A percentile compares a stretch with the other conserved stretches of the same genome.
phyloP scores from a whole-genome alignment of 2,113 vertebrate species.

The Budorcas taxicolor region DNA sequence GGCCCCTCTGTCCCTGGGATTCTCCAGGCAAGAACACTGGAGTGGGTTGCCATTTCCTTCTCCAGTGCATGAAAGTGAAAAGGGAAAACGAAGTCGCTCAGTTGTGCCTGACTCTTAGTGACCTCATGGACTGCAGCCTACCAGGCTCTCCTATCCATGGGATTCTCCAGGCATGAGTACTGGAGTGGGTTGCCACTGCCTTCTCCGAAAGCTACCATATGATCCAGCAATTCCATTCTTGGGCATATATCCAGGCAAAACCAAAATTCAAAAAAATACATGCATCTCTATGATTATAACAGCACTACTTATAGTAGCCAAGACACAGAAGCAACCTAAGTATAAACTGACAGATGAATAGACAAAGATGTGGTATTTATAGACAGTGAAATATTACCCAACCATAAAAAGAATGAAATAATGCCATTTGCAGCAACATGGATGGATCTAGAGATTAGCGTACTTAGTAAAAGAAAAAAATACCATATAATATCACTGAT shows the following conservation, averaged over 20 bases:
- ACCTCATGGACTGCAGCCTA: too few species aligned
- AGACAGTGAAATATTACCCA: neutral
- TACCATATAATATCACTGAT: neutral
- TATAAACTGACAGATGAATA: neutral
- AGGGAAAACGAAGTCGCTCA: too few species aligned
- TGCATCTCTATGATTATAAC: neutral
- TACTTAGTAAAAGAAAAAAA: neutral
- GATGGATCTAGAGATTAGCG: neutral
- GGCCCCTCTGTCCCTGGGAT: too few species aligned
- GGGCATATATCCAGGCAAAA: neutral
- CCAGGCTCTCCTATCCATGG: too few species aligned
- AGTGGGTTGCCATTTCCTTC: too few species aligned
- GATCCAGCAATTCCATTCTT: neutral
- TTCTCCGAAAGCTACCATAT: neutral
- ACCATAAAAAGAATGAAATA: neutral
- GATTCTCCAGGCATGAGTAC: too few species aligned
- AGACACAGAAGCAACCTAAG: neutral
- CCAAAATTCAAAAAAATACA: neutral
- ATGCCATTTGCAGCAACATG: neutral
- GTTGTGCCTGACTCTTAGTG: accelerated
- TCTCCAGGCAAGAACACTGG: too few species aligned
- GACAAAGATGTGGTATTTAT: neutral
- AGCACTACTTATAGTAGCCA: neutral
- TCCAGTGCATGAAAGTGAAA: too few species aligned
- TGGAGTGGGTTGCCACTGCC: too few species aligned